Base-by-base conservation (phyloP, 1,140 invertebrate species). In the Asobara japonica region DNA sequence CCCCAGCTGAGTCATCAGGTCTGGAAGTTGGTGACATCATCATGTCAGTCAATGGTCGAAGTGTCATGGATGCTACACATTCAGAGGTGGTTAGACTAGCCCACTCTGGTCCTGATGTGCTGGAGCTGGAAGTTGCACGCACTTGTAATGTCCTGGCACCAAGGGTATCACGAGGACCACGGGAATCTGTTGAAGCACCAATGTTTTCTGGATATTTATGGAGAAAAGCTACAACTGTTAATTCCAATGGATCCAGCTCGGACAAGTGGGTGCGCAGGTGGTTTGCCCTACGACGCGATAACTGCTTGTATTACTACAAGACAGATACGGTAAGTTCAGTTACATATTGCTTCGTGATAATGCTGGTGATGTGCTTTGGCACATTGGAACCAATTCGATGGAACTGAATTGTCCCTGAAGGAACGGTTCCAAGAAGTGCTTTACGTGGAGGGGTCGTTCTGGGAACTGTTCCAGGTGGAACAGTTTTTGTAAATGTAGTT, bases 291-390 rank as follows among this genome's bases (percentile, higher is more conserved):
- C 94, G 96, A 73, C 90, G 93, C 56, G 96, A 98, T 86, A 95
- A 96, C 85, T 97, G 96, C 87, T 89, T 99, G 51, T 98, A 98
- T 87, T 98, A 96, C 87, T 99, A 97, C 86, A 98, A 97, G 89
- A 94, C 92, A 79, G 94, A 97, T 84, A 89, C 90, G 77, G 94
- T 95, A 85, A 90, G 90, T 76, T 51, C 11, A 16, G 2, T 36
- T 64, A 11, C 3, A 27, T 48, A 48, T n/a, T n/a, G 5, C 41
- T n/a, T 48, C n/a, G 27, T n/a, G 25, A 60, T 60, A 31, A 31
- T 41, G 18, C 20, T 41, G 1, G n/a, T n/a, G n/a, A n/a, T n/a
- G n/a, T n/a, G n/a, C n/a, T n/a, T n/a, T n/a, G n/a, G n/a, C n/a
- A n/a, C n/a, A n/a, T n/a, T n/a, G n/a, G n/a, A n/a, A n/a, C n/a